phyloP scores from a whole-genome alignment of 2,113 vertebrate species.

The Sinocyclocheilus grahami region DNA sequence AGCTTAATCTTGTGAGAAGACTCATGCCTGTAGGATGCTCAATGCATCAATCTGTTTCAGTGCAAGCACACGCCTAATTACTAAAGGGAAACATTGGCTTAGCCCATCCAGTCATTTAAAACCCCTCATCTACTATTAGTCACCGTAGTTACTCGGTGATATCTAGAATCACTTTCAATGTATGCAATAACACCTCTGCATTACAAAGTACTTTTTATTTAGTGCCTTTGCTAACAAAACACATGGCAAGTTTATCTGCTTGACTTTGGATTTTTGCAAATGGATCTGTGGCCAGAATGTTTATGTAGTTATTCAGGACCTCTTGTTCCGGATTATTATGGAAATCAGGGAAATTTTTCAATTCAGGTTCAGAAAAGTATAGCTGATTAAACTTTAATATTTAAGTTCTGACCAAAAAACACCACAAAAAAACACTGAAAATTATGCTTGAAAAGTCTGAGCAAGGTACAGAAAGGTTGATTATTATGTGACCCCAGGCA shows the following conservation, averaged over 20 bases:
- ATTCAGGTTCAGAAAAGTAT: neutral
- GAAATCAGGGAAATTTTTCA: neutral
- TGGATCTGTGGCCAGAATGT: neutral
- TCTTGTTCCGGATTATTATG: no score
- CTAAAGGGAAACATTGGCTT: constrained; percentile 14
- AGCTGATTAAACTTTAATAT: neutral
- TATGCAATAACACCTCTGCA: neutral
- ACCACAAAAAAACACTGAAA: neutral
- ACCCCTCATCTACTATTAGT: no score
- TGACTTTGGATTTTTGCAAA: neutral
- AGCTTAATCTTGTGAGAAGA: constrained; percentile 35
- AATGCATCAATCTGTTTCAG: constrained; percentile 29
- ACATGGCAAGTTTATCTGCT: neutral
- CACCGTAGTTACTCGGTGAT: no score
- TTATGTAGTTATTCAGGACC: neutral
- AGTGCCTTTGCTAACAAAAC: neutral
- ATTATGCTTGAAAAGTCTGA: no score
- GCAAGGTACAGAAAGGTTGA: neutral
- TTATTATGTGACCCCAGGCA: neutral
- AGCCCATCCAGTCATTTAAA: constrained; percentile 11
- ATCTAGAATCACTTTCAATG: no score
- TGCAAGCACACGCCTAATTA: constrained; percentile 12
- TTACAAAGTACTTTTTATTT: neutral
- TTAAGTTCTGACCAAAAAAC: neutral
- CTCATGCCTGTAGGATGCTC: constrained; percentile 7